phyloP scores from a whole-genome alignment of 2,113 vertebrate species.

The Lasiurus cinereus region DNA sequence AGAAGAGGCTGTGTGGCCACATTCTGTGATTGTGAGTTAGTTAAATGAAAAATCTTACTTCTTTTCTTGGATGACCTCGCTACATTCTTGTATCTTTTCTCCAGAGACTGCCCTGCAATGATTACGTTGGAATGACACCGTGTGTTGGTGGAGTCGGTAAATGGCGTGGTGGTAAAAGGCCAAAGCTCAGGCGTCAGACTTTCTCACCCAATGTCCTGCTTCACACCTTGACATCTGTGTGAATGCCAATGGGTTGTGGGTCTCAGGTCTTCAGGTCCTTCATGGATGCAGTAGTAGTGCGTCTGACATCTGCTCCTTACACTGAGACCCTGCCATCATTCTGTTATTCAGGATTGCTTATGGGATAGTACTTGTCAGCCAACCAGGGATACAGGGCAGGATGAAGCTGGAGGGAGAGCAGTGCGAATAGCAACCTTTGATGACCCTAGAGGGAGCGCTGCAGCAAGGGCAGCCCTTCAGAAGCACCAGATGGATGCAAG shows the following conservation, averaged over 20 bases:
- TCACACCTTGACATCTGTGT: background rate
- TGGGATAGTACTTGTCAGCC: background rate
- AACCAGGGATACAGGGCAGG: too few species aligned
- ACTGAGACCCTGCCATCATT: background rate
- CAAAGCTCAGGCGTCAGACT: background rate
- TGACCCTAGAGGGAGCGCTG: background rate
- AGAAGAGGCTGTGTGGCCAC: background rate
- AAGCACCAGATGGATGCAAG: background rate
- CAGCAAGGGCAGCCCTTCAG: background rate
- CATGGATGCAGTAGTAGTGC: too few species aligned
- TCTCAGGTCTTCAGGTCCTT: background rate
- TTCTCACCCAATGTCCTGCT: background rate
- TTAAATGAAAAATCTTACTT: background rate
- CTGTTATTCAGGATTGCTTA: background rate
- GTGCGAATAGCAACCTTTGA: background rate
- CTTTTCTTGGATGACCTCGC: background rate
- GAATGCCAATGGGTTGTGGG: background rate
- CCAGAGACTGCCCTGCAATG: background rate
- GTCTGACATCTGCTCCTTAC: background rate
- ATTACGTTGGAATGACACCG: rapidly evolving
- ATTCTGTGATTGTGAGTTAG: background rate
- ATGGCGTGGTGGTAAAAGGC: background rate
- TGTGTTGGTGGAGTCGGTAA: too few species aligned
- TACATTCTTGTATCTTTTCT: background rate
- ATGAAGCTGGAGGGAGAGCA: too few species aligned